Percentiles rank a stretch among this genome's conserved stretches.
These are phyloP conservation scores for Perizoma affinitatum DNA, from an alignment of 2,888 invertebrate genomes.

Conservation along the genomic window DNA sequence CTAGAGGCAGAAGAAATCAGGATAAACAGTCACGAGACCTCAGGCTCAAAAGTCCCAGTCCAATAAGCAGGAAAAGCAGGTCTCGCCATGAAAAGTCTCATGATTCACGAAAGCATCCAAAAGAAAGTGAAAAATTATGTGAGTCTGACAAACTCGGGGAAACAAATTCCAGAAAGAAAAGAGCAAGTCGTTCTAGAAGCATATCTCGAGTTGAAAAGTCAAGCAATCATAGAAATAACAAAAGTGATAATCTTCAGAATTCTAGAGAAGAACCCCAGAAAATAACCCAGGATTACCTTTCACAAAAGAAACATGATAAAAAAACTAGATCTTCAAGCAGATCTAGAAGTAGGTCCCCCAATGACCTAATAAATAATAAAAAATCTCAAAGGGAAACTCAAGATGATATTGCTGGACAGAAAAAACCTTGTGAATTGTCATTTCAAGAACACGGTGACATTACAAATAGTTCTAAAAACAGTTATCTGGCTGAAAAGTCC, in stretches of 20 bases:
- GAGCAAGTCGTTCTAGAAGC: slow-evolving; percentile 14
- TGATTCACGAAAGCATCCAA: slow-evolving; percentile 14
- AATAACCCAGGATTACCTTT: background rate
- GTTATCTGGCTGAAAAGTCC: background rate
- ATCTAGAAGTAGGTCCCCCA: slow-evolving; percentile 10
- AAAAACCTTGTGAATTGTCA: background rate
- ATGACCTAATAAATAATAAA: slow-evolving; percentile 4
- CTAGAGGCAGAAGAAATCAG: slow-evolving; percentile 5
- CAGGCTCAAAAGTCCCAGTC: slow-evolving; percentile 20
- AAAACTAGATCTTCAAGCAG: slow-evolving; percentile 15
- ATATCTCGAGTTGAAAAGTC: slow-evolving; percentile 4
- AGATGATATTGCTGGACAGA: background rate
- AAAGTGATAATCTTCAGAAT: slow-evolving; percentile 2
- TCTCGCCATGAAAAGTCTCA: slow-evolving; percentile 20
- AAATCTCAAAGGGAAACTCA: background rate
- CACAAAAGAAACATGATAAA: slow-evolving; percentile 6
- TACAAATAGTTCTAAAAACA: background rate
- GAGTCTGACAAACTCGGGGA: background rate
- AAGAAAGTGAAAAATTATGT: slow-evolving; percentile 6
- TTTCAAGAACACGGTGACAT: background rate
- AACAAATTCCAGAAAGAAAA: slow-evolving; percentile 9
- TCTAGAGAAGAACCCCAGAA: background rate
- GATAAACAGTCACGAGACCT: slow-evolving; percentile 19
- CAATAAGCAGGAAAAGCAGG: slow-evolving; percentile 18
- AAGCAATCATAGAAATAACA: slow-evolving; percentile 6